Percentiles rank a stretch among this genome's conserved stretches.
Evolutionary conservation across 2,113 vertebrate genomes (phyloP).

Genomic region (Chiloscyllium plagiosum): DNA sequence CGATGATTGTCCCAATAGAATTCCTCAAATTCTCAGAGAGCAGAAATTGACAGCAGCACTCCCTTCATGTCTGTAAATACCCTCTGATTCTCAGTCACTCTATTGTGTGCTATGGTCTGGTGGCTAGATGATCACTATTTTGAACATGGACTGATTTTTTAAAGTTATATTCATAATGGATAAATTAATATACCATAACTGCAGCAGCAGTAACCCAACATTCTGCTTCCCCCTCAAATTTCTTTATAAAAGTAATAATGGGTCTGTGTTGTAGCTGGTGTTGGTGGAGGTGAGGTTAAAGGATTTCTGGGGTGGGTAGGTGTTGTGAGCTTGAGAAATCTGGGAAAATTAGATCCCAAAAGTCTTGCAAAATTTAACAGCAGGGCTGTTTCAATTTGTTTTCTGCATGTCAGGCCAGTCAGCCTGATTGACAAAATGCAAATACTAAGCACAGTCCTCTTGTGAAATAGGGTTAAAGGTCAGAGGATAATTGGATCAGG

Average conservation of each 20-base stretch:
- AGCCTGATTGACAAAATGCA: background rate
- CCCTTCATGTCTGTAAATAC: background rate
- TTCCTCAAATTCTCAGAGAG: background rate
- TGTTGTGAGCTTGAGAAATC: background rate
- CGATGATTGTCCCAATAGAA: background rate
- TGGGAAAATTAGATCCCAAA: background rate
- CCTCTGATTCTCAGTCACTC: background rate
- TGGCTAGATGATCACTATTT: background rate
- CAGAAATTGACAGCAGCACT: background rate
- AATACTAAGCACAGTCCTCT: background rate
- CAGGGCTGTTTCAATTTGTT: background rate
- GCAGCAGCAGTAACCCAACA: background rate
- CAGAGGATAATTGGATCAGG: background rate
- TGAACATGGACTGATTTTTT: background rate
- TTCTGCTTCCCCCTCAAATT: background rate
- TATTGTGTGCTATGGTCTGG: background rate
- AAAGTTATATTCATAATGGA: background rate
- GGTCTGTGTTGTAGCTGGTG: background rate
- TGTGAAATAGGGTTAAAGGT: background rate
- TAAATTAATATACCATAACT: background rate
- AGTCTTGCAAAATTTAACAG: background rate
- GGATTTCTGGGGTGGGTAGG: background rate
- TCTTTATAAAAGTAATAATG: background rate
- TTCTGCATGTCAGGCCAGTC: background rate
- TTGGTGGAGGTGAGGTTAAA: background rate